Conservation (phyloP, 92 coral and sea anemone species). For the Heliopora coerulea region DNA sequence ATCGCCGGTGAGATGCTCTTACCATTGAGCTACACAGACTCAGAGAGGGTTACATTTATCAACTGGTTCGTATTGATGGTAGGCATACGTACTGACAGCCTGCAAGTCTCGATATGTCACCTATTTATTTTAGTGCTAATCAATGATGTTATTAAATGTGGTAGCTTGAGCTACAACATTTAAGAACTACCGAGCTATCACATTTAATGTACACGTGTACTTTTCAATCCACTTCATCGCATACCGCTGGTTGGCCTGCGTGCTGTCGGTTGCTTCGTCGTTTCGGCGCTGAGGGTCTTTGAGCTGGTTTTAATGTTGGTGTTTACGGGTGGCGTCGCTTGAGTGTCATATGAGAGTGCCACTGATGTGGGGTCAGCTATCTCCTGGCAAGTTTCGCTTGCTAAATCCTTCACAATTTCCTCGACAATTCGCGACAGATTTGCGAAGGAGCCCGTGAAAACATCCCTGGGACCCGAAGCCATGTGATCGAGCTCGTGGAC, state of each 20-base stretch:
- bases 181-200: no score
- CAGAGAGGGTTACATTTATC: no score
- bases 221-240: no score
- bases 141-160: no score
- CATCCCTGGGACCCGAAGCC: constrained; percentile 13
- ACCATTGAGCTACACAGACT: no score
- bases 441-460: constrained; percentile 9
- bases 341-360: neutral
- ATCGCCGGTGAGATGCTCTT: no score
- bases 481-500: constrained; percentile 1
- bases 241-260: neutral
- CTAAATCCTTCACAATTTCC: neutral
- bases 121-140: no score
- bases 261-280: constrained; percentile 5
- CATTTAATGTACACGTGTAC: no score
- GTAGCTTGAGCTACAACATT: no score
- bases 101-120: no score
- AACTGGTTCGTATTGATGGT: no score
- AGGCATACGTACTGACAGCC: no score
- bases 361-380: neutral
- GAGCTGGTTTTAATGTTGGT: neutral
- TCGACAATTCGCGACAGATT: constrained; percentile 10
- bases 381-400: neutral
- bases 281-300: neutral
- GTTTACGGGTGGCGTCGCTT: neutral